Evolutionary conservation across 2,113 vertebrate genomes (phyloP).

Genomic region (Centropus unirufus): DNA sequence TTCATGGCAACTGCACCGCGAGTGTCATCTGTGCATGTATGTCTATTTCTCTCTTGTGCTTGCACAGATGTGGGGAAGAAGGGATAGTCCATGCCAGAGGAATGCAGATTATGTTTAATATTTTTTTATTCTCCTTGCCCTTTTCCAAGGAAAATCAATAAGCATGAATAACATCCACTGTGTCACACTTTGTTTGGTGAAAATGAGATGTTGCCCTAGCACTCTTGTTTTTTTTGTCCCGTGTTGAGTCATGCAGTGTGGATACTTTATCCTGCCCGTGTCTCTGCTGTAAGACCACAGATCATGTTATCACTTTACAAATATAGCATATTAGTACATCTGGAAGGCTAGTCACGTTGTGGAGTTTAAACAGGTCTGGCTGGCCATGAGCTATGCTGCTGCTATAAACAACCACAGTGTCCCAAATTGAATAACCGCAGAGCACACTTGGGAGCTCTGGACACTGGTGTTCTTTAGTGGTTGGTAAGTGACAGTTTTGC

Average conservation of each 20-base stretch:
- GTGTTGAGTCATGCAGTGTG: slow-evolving; percentile 70
- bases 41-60: neutral
- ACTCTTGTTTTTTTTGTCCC: slow-evolving; percentile 37
- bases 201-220: slow-evolving; percentile 16
- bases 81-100: neutral
- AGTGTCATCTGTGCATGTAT: accelerated
- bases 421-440: slow-evolving; percentile 12
- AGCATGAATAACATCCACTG: neutral
- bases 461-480: slow-evolving; percentile 5
- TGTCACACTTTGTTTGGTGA: neutral
- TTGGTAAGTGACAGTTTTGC: slow-evolving; percentile 68
- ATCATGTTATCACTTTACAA: slow-evolving; percentile 83
- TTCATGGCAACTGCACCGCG: neutral
- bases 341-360: slow-evolving; percentile 66
- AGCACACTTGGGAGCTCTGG: neutral
- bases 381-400: slow-evolving; percentile 24
- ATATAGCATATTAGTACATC: slow-evolving; percentile 81
- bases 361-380: slow-evolving; percentile 37
- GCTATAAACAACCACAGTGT: slow-evolving; percentile 72
- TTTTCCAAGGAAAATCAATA: neutral
- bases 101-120: neutral
- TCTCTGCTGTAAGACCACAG: slow-evolving; percentile 52
- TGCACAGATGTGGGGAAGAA: accelerated
- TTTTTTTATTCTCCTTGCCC: neutral
- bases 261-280: slow-evolving; percentile 72